Base-by-base conservation (phyloP, 2,113 vertebrate genomes). In the Peromyscus polionotus region DNA sequence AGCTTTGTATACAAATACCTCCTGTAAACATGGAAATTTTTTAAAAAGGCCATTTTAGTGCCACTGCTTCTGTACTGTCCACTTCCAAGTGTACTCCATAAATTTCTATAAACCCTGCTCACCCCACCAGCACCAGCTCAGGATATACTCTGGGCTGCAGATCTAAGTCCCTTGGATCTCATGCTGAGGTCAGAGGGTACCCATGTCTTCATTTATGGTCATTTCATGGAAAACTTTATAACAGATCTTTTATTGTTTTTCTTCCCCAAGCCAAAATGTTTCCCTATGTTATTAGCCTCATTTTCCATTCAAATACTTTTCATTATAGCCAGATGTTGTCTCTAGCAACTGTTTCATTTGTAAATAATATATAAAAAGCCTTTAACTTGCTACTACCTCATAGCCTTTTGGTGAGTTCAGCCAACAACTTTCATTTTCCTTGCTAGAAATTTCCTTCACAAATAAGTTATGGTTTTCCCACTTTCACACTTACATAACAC, bases 361-460 rank as follows among this genome's bases (percentile, higher is more conserved):
- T 68, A 96, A 76, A 73, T 77, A 93, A 61, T 73, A 19, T 20
- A 10, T 72, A 80, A 77, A 73, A 8, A 24, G 7, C 19, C 42
- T 75, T 65, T n/a, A 89, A 42, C 54, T 39, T 94, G 5, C 16
- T 90, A 14, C 65, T 51, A n/a, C 51, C 73, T 86, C 14, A 20
- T 22, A 26, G 31, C 22, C 54, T 45, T 90, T 79, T 33, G 42
- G 22, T 70, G n/a, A 92, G 2, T 57, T 94, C 9, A 63, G n/a
- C 39, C 79, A 83, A 7, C 0, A 73, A 2, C 76, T 91, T 93
- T 96, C 6, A 63, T 96, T 92, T 95, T 95, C 54, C 94, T 93
- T 45, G 83, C 31, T 22, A 86, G 88, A 97, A 97, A 91, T 92
- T 73, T 88, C 19, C 16, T 54, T 73, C 45, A 94, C 24, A 95